A percentile compares a stretch with the other conserved stretches of the same genome.
phyloP scores from a whole-genome alignment of 2,113 vertebrate species.

The Sapajus apella region DNA sequence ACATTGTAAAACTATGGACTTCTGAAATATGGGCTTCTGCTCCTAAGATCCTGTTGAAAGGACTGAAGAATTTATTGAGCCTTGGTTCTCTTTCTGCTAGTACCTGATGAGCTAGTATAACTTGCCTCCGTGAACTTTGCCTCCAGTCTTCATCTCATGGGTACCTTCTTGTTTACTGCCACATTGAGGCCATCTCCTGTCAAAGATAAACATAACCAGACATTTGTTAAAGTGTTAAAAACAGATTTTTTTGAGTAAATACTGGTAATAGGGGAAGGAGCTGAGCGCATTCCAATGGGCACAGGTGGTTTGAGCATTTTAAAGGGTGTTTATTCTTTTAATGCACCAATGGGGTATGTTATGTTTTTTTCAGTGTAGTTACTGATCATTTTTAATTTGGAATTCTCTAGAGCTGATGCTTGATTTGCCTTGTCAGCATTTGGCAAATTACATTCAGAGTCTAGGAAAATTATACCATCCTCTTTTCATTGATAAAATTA shows the following conservation, averaged over 20 bases:
- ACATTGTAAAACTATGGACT: not conserved
- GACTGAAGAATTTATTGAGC: not conserved
- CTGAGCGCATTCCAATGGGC: not conserved
- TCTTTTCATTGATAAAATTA: slow-evolving; percentile 39
- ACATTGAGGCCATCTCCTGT: not conserved
- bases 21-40: not conserved
- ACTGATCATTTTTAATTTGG: slow-evolving; percentile 50
- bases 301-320: not conserved
- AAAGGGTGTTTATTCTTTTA: slow-evolving; percentile 18
- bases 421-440: slow-evolving; percentile 31
- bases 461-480: slow-evolving; percentile 4
- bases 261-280: not conserved
- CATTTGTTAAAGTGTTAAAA: not conserved
- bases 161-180: not conserved
- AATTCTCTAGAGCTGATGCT: slow-evolving; percentile 24
- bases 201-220: not conserved
- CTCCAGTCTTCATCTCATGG: not conserved
- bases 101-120: not conserved
- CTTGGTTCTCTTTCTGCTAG: not conserved
- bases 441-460: slow-evolving; percentile 43
- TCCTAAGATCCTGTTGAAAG: not conserved
- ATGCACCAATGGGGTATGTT: not conserved
- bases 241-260: not conserved
- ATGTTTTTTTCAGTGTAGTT: slow-evolving; percentile 9
- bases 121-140: not conserved